phyloP scores from a whole-genome alignment of 2,113 vertebrate genomes.

The Takifugu flavidus region DNA sequence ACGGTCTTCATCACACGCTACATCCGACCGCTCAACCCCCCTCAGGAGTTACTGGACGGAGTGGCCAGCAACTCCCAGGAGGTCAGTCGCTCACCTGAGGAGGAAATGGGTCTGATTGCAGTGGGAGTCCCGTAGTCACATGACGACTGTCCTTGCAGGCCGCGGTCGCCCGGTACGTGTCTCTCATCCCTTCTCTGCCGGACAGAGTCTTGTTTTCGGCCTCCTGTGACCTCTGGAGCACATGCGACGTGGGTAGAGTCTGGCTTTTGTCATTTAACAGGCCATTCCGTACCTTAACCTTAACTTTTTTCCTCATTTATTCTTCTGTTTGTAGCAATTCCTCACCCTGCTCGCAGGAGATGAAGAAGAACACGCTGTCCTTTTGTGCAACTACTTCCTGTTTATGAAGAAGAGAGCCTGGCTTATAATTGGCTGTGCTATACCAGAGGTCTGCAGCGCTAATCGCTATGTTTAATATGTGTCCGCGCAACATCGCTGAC shows the following conservation, averaged over 20 bases:
- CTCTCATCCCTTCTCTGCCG: constrained; percentile 90
- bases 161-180: constrained; percentile 85
- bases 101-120: background rate
- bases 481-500: background rate
- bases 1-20: constrained; percentile 89
- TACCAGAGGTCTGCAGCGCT: constrained; percentile 86
- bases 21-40: constrained; percentile 85
- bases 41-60: constrained; percentile 82
- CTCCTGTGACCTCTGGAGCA: constrained; percentile 92
- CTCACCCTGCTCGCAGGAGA: constrained; percentile 92
- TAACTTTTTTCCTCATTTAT: constrained; percentile 1
- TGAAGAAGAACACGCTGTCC: constrained; percentile 90
- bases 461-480: background rate
- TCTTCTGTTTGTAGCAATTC: constrained; percentile 82
- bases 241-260: constrained; percentile 85
- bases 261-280: background rate
- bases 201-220: constrained; percentile 87
- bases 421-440: constrained; percentile 87
- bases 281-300: background rate
- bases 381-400: constrained; percentile 95
- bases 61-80: constrained; percentile 73
- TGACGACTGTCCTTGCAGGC: constrained; percentile 68
- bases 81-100: constrained; percentile 74
- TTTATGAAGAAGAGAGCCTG: constrained; percentile 90
- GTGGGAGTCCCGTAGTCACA: background rate